A percentile compares a stretch with the other conserved stretches of the same genome.
Evolutionary conservation across 1,140 invertebrate species (phyloP).

Genomic region (Lepidurus arcticus): DNA sequence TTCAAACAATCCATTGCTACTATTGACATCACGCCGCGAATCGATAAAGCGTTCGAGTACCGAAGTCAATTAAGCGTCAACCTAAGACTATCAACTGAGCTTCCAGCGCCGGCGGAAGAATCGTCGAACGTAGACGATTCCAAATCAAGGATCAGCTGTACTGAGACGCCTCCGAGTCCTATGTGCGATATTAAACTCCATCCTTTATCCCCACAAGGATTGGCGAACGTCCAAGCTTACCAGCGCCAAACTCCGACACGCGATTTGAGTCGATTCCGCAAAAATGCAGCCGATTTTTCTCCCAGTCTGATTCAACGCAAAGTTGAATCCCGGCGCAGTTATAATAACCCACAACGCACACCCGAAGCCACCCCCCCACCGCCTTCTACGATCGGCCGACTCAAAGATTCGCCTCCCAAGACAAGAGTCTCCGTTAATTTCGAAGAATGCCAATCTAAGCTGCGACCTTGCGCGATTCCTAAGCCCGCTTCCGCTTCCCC

Average conservation of each 20-base stretch:
- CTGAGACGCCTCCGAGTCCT: conserved; percentile 25
- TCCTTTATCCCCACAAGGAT: conserved; percentile 20
- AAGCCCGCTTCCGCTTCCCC: conserved; percentile 25
- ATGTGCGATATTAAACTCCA: conserved; percentile 28
- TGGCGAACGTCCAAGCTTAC: conserved; percentile 27
- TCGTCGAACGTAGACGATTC: background rate
- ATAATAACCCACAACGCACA: background rate
- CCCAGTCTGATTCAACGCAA: conserved; percentile 1
- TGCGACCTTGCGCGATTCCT: conserved; percentile 3
- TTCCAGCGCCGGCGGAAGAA: conserved; percentile 4
- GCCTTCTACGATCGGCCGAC: background rate
- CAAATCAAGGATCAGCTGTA: background rate
- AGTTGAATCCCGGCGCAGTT: background rate
- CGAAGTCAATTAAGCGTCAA: conserved; percentile 34
- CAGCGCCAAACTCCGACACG: conserved; percentile 24
- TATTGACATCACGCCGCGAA: conserved; percentile 16
- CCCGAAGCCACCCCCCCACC: background rate
- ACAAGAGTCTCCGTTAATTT: conserved; percentile 32
- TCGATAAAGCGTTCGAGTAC: conserved; percentile 35
- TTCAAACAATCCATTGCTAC: background rate
- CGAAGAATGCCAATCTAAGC: conserved; percentile 27
- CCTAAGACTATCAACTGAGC: conserved; percentile 34
- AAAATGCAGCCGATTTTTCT: background rate
- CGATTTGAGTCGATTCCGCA: conserved; percentile 1
- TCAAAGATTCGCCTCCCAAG: conserved; percentile 32